Base-by-base conservation (phyloP, 2,797 vertebrate genomes). In the Alectoris magna region DNA sequence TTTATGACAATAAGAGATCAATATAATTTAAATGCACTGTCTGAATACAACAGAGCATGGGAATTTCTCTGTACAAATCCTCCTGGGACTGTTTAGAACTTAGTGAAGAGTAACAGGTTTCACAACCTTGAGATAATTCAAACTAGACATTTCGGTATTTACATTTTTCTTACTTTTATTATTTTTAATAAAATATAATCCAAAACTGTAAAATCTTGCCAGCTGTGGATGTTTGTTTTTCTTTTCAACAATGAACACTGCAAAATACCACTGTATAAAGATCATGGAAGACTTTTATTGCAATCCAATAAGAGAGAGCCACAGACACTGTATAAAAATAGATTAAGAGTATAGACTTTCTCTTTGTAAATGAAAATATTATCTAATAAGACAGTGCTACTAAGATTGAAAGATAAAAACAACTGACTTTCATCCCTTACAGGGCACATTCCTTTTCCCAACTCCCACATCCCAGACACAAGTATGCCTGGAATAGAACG, bases 311-410 rank as follows among this genome's bases (percentile, higher is more conserved):
- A 90, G 79, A 77, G 34, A 73, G 24, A 69, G 55, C 3, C 49
- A 66, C 2, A 41, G 24, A 71, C 9, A 19, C 15, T 15, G 21
- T 64, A 46, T 44, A 88, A 88, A 91, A 95, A 89, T 53, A 85
- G 58, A 74, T 59, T 36, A 81, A 39, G 63, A 0, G 0, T 87
- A 76, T 44, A 80, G 49, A 64, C 63, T 68, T 91, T 66, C 83
- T 68, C n/a, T 67, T 79, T 74, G 81, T 71, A 87, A 91, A 89
- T 58, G 7, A 92, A 88, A 92, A 78, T 48, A 55, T 77, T 63
- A 77, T 48, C 85, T 92, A 83, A 59, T 80, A 91, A 62, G 17
- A 81, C 14, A 22, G 41, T 48, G 41, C 36, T 83, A 49, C 17
- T 14, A 55, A 77, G 87, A 77, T 3, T 77, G 75, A 89, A 92